Percentiles rank a stretch among this genome's conserved stretches.
phyloP scores from a whole-genome alignment of 2,888 invertebrate species.

The Macrosoma leucophasiata region DNA sequence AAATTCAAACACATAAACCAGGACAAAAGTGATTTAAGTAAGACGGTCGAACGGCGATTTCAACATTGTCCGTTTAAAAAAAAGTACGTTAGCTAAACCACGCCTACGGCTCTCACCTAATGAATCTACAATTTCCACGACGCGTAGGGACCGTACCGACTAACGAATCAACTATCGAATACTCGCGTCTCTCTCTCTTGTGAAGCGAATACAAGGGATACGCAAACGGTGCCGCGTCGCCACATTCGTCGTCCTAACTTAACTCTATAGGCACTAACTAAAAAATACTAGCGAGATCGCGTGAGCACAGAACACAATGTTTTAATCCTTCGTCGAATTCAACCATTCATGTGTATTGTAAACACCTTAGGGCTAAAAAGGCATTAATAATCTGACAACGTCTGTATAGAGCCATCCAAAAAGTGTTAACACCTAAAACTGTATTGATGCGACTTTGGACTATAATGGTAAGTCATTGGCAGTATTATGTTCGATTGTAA shows the following conservation, averaged over 20 bases:
- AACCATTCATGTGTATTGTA: constrained; percentile 35
- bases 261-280: constrained; percentile 69
- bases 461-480: constrained; percentile 20
- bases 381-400: constrained; percentile 50
- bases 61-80: too few relatives aligned
- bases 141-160: constrained; percentile 40
- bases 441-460: constrained; percentile 35
- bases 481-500: too few relatives aligned
- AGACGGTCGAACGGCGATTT: too few relatives aligned
- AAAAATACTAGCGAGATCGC: constrained; percentile 73
- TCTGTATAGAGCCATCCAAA: constrained; percentile 58
- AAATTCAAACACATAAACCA: too few relatives aligned
- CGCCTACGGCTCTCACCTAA: not conserved
- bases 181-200: too few relatives aligned
- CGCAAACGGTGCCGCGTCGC: constrained; percentile 41
- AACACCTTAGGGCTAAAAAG: constrained; percentile 61
- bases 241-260: constrained; percentile 52
- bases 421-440: constrained; percentile 38
- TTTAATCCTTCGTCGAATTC: constrained; percentile 36
- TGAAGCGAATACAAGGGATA: too few relatives aligned
- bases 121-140: constrained; percentile 29
- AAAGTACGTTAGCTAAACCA: constrained; percentile 10
- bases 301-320: constrained; percentile 71
- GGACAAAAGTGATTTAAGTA: too few relatives aligned
- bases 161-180: constrained; percentile 45